phyloP scores from a whole-genome alignment of 2,888 invertebrate genomes.

The Tenthredo mesomela region DNA sequence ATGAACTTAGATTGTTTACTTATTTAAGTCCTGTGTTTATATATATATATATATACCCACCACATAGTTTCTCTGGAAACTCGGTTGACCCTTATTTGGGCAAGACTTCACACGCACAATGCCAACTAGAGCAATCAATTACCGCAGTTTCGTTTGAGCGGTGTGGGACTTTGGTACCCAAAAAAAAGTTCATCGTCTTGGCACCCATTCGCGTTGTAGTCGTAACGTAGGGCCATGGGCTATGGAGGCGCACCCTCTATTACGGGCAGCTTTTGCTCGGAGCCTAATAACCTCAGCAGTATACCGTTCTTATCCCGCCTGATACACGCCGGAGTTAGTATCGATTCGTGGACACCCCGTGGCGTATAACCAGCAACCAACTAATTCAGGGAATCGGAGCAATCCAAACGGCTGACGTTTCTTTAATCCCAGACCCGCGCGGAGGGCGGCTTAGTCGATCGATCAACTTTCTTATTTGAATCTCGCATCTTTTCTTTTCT shows the following conservation, averaged over 20 bases:
- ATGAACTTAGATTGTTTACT: neutral
- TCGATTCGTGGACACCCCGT: neutral
- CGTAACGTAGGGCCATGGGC: neutral
- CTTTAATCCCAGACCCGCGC: neutral
- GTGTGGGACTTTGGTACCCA: constrained; percentile 37
- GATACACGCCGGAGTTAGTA: constrained; percentile 18
- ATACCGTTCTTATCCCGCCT: constrained; percentile 17
- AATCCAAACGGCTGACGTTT: constrained; percentile 17
- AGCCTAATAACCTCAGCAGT: neutral
- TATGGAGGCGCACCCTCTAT: neutral
- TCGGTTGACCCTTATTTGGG: constrained; percentile 51
- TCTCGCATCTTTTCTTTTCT: neutral
- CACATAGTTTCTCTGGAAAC: constrained; percentile 58
- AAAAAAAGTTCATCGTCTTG: constrained; percentile 6
- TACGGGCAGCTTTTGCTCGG: neutral
- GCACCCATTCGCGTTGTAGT: neutral
- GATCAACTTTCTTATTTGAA: constrained; percentile 2
- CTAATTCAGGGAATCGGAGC: constrained; percentile 28
- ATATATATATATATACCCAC: too few relatives aligned
- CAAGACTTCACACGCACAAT: constrained; percentile 37
- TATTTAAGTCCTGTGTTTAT: neutral
- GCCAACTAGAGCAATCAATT: constrained; percentile 43
- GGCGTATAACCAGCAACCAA: constrained; percentile 9
- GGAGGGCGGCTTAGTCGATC: neutral
- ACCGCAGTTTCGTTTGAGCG: constrained; percentile 20